These are phyloP conservation scores for Oscheius sp. DNA, from an alignment of 2,888 invertebrate genomes.

Conservation along the genomic window DNA sequence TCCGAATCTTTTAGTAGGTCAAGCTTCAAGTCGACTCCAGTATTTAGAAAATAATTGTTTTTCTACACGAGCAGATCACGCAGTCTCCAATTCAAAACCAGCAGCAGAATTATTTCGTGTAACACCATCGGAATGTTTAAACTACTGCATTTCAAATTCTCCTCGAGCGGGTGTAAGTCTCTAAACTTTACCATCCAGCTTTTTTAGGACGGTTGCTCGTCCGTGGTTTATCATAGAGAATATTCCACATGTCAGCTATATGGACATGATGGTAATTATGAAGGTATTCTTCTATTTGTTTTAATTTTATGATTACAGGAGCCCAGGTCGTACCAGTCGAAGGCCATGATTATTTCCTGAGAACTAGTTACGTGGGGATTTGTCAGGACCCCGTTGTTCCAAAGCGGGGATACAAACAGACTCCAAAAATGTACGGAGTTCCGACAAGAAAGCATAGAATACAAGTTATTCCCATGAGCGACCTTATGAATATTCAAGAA, in stretches of 20 bases:
- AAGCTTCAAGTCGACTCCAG: not conserved
- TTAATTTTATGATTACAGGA: slow-evolving; percentile 15
- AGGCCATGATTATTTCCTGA: slow-evolving; percentile 48
- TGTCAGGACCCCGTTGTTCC: slow-evolving; percentile 42
- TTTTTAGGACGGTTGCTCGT: slow-evolving; percentile 56
- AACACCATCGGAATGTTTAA: slow-evolving; percentile 58
- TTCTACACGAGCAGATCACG: slow-evolving; percentile 30
- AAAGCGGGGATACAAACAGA: slow-evolving; percentile 40
- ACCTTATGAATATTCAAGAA: slow-evolving; percentile 7
- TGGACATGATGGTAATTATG: slow-evolving; percentile 44
- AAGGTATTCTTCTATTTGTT: slow-evolving; percentile 31
- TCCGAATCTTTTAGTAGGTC: slow-evolving; percentile 15
- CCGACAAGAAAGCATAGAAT: not conserved
- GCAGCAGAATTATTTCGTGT: slow-evolving; percentile 62
- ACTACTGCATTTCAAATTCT: slow-evolving; percentile 58
- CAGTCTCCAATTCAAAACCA: slow-evolving; percentile 55
- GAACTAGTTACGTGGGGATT: slow-evolving; percentile 44
- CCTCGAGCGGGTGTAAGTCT: slow-evolving; percentile 49
- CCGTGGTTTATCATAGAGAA: slow-evolving; percentile 63
- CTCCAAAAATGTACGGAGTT: slow-evolving; percentile 26
- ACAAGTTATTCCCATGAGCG: slow-evolving; percentile 9
- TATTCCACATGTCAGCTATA: slow-evolving; percentile 62
- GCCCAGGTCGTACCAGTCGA: slow-evolving; percentile 45
- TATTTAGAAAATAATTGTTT: slow-evolving; percentile 22
- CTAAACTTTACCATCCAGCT: not conserved